Evolutionary conservation across 1,140 invertebrate species (phyloP).

Genomic region (Pseudomyrmex cubaensis): DNA sequence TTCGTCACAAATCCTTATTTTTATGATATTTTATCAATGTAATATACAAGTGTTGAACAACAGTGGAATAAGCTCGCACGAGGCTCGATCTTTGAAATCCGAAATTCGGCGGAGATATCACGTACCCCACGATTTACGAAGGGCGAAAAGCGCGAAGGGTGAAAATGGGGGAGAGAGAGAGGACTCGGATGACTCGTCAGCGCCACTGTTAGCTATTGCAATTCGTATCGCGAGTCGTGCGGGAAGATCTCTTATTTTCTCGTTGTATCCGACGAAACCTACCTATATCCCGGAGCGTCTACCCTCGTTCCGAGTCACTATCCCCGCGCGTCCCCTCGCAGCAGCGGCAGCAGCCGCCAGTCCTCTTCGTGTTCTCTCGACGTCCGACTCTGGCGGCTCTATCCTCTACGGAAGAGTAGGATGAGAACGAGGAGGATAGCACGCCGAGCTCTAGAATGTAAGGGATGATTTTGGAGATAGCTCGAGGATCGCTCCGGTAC

Average conservation of each 20-base stretch:
- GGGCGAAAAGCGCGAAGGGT: constrained; percentile 14
- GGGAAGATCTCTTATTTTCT: constrained; percentile 82
- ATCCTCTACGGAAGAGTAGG: constrained; percentile 71
- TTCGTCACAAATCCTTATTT: not conserved
- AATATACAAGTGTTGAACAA: not conserved
- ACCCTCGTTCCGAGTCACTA: constrained; percentile 66
- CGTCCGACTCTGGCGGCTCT: constrained; percentile 74
- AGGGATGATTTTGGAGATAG: constrained; percentile 86
- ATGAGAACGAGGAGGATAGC: constrained; percentile 71
- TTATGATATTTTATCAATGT: not conserved
- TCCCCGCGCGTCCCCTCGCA: constrained; percentile 21
- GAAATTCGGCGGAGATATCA: constrained; percentile 15
- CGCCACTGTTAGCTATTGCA: constrained; percentile 69
- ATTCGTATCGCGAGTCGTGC: constrained; percentile 77
- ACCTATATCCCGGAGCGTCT: constrained; percentile 73
- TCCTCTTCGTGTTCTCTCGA: constrained; percentile 70
- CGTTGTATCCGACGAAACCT: constrained; percentile 76
- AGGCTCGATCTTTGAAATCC: not conserved
- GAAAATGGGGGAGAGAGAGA: constrained; percentile 27
- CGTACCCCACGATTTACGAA: constrained; percentile 2
- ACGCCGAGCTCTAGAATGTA: constrained; percentile 80
- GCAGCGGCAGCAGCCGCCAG: constrained; percentile 19
- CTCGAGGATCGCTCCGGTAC: constrained; percentile 82
- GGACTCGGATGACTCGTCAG: constrained; percentile 45
- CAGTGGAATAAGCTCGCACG: not conserved